Evolutionary conservation across 2,797 vertebrate genomes (phyloP).

Genomic region (Myiothlypis coronata): DNA sequence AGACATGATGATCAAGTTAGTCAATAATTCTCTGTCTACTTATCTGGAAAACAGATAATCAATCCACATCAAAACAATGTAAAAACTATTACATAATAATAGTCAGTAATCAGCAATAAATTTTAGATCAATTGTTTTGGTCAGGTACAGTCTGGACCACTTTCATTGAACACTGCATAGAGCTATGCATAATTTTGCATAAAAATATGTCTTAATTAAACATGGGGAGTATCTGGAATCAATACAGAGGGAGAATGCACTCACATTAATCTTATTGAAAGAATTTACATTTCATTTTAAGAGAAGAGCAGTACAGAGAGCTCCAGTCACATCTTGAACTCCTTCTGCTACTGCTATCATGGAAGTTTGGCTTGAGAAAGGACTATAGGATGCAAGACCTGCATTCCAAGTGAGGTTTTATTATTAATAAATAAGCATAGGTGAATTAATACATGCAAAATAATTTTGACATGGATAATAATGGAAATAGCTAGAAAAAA

Average conservation of each 20-base stretch:
- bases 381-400: background rate
- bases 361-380: background rate
- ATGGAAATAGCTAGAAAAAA: slow-evolving; percentile 27
- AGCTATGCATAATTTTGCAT: background rate
- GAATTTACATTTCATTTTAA: slow-evolving; percentile 8
- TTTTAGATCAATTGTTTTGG: background rate
- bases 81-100: background rate
- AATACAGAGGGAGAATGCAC: background rate
- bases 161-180: background rate
- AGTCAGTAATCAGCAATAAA: background rate
- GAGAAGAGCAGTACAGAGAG: background rate
- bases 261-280: slow-evolving; percentile 5
- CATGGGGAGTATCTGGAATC: background rate
- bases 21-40: background rate
- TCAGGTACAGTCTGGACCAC: background rate
- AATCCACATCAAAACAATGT: background rate
- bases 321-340: background rate
- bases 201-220: slow-evolving; percentile 20
- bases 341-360: background rate
- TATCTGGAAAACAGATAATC: background rate
- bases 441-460: background rate
- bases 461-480: background rate
- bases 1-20: background rate
- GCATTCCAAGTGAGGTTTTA: background rate
- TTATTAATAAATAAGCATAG: slow-evolving; percentile 1